Evolutionary conservation across 2,888 invertebrate genomes (phyloP), one percentile per base, ranked within the genome.

Genomic region (Trichogramma evanescens): DNA sequence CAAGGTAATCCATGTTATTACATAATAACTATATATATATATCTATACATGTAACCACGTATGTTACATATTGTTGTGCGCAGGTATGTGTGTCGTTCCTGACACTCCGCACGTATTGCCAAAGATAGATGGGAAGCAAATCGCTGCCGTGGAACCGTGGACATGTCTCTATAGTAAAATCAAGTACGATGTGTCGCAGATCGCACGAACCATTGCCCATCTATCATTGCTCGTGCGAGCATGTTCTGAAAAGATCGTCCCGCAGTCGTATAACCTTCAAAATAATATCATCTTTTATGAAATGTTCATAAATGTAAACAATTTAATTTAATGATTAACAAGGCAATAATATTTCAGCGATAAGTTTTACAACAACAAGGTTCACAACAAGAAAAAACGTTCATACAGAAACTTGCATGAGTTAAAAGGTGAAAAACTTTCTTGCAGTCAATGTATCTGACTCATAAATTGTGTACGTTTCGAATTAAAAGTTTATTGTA

Each of bases 161-260:
- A 26, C 26, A 26, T 2, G 26, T 26, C 26, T 26, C 26, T 26
- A 26, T 26, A 26, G 26, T 26, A 26, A 26, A 26, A 65, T 66
- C 69, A 70, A 72, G 70, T 73, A 72, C 69, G 67, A 71, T 71
- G 71, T 70, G 68, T 67, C 66, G 61, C 58, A 59, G 56, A 58
- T 39, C 6, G 13, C 26, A 2, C 26, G 26, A 26, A 26, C 26
- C 26, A 26, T 26, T 26, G 26, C 3, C 26, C 26, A 26, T 26
- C 26, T 26, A 26, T 26, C 26, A 26, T 26, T 26, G 26, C 26
- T 2, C 26, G 26, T 26, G 26, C 26, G 26, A 2, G 26, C 26
- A 26, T 2, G 26, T 26, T 26, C 26, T 26, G 26, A 2, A 26
- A 26, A 26, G 26, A 2, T 26, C 26, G 3, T 26, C 26, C 26